phyloP scores from a whole-genome alignment of 37 sponge, comb jelly and placozoan species.

The Cladorhizidae sp. region DNA sequence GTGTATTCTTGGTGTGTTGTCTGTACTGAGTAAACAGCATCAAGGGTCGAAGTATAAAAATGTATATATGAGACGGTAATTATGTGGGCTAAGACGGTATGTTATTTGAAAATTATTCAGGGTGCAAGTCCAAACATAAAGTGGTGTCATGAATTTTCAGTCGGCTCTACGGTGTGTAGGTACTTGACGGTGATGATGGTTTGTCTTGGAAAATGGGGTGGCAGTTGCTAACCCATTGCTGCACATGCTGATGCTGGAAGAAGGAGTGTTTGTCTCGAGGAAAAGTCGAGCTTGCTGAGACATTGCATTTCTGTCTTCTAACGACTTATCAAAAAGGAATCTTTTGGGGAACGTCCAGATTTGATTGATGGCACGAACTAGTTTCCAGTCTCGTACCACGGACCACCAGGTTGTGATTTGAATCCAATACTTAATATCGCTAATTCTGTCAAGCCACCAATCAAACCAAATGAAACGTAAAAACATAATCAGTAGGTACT shows the following conservation, averaged over 20 bases:
- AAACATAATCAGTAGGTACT: conserved; percentile 72
- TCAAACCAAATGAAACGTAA: conserved; percentile 73
- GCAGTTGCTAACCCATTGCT: background rate
- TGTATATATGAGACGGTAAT: too few relatives aligned
- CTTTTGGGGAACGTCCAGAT: conserved; percentile 75
- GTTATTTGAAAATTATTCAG: too few relatives aligned
- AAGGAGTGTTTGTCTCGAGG: background rate
- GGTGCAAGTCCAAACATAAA: too few relatives aligned
- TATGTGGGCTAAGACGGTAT: too few relatives aligned
- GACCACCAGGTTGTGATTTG: conserved; percentile 72
- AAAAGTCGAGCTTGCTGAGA: background rate
- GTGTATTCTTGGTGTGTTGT: too few relatives aligned
- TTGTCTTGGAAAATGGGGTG: background rate
- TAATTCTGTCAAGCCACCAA: conserved; percentile 55
- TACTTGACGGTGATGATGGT: too few relatives aligned
- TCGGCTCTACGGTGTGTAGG: too few relatives aligned
- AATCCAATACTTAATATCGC: conserved; percentile 65
- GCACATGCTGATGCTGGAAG: background rate
- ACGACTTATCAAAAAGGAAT: conserved; percentile 48
- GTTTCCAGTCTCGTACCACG: conserved; percentile 11
- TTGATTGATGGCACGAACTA: conserved; percentile 32
- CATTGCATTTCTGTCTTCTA: conserved; percentile 3
- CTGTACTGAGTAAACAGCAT: too few relatives aligned
- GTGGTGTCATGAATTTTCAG: too few relatives aligned
- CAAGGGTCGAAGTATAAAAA: too few relatives aligned